Conservation (phyloP, 2,888 invertebrate species). For the Empis livida region DNA sequence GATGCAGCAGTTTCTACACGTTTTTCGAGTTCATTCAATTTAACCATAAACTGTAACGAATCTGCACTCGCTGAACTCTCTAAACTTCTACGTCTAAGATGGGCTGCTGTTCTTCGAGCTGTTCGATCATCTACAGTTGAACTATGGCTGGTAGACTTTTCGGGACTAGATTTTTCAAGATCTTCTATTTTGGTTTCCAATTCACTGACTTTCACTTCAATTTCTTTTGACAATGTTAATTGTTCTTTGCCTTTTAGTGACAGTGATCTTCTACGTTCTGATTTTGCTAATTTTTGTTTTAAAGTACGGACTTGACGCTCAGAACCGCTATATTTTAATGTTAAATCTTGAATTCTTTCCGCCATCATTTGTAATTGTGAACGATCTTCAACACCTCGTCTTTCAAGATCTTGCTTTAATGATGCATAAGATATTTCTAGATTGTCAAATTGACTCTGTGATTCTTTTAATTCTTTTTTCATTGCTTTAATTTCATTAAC, state of each 20-base stretch:
- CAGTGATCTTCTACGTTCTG: slow-evolving; percentile 67
- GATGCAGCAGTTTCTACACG: slow-evolving; percentile 50
- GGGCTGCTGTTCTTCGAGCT: slow-evolving; percentile 21
- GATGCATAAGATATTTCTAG: slow-evolving; percentile 67
- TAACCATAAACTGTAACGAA: slow-evolving; percentile 66
- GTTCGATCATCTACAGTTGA: slow-evolving; percentile 2
- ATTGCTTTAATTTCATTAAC: slow-evolving; percentile 71
- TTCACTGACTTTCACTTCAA: slow-evolving; percentile 73
- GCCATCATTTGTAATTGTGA: slow-evolving; percentile 71
- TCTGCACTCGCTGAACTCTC: slow-evolving; percentile 68
- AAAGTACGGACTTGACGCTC: slow-evolving; percentile 69
- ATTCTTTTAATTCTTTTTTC: slow-evolving; percentile 66
- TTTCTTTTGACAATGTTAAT: slow-evolving; percentile 65
- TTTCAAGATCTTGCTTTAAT: slow-evolving; percentile 58
- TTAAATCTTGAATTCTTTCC: slow-evolving; percentile 70
- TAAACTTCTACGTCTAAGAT: slow-evolving; percentile 56
- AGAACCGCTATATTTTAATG: slow-evolving; percentile 63
- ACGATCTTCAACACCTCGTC: slow-evolving; percentile 46
- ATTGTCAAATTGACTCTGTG: slow-evolving; percentile 66
- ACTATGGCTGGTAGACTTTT: slow-evolving; percentile 8
- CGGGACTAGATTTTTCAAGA: slow-evolving; percentile 38
- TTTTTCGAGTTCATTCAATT: slow-evolving; percentile 62
- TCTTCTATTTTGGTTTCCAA: slow-evolving; percentile 63
- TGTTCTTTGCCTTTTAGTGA: slow-evolving; percentile 75
- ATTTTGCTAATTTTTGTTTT: slow-evolving; percentile 66